Percentiles rank a stretch among this genome's conserved stretches.
Conservation (phyloP, 2,888 invertebrate species). For the Thecophora atra region DNA sequence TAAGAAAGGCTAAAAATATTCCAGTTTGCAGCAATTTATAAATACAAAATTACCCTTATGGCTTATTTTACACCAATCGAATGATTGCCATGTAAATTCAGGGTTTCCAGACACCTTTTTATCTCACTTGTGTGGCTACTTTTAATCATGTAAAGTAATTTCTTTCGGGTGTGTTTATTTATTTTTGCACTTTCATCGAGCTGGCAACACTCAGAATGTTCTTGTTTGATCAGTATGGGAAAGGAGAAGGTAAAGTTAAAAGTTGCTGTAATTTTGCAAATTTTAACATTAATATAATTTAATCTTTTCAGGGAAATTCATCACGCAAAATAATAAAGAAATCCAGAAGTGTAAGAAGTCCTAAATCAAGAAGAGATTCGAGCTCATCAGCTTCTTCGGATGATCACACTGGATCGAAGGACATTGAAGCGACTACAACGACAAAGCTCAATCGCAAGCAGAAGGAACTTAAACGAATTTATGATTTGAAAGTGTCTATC, state of each 20-base stretch:
- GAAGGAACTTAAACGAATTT: slow-evolving; percentile 53
- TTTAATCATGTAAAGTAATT: too few relatives aligned
- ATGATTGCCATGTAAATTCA: too few relatives aligned
- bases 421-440: slow-evolving; percentile 29
- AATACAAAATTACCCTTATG: too few relatives aligned
- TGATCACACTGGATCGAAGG: not conserved
- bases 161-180: too few relatives aligned
- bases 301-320: slow-evolving; percentile 3
- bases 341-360: slow-evolving; percentile 34
- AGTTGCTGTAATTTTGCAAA: not conserved
- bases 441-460: slow-evolving; percentile 48
- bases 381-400: not conserved
- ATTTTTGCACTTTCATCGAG: too few relatives aligned
- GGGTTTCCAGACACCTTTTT: too few relatives aligned
- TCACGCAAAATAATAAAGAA: slow-evolving; percentile 36
- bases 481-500: slow-evolving; percentile 53
- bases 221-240: slow-evolving; percentile 27
- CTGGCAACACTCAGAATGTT: slow-evolving; percentile 27
- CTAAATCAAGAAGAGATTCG: slow-evolving; percentile 37
- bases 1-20: too few relatives aligned
- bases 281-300: slow-evolving; percentile 1
- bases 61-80: too few relatives aligned
- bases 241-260: slow-evolving; percentile 41
- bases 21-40: too few relatives aligned
- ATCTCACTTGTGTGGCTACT: too few relatives aligned